Base-by-base conservation (phyloP, 2,888 invertebrate species). In the Platycheirus albimanus region DNA sequence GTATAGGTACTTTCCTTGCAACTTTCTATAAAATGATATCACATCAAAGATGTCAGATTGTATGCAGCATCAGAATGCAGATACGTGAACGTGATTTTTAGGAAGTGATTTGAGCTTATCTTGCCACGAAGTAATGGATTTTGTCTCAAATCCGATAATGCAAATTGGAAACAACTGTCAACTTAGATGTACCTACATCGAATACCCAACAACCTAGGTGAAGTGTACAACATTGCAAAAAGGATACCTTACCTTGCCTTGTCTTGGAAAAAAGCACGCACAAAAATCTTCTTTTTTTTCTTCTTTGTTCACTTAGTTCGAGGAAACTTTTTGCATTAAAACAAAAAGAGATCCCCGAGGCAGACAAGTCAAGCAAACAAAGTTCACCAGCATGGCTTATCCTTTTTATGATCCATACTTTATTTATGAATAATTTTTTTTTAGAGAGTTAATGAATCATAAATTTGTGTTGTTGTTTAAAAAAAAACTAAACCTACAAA, bases 131-230 rank as follows among this genome's bases (percentile, higher is more conserved):
- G 10, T 13, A 66, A 43, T 78, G 52, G 71, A 61, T 72, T 72
- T 66, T 52, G 30, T 19, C 24, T 51, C 43, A 61, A 52, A 56
- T 67, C 24, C 52, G 61, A 69, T 67, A 66, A 75, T 75, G 66
- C 66, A 75, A 67, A 75, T 76, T 30, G 43, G 30, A 67, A 49
- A 41, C 41, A 63, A 41, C 38, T 64, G 54, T 54, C 63, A 64
- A 58, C 13, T 20, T 2, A 17, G 7, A n/a, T n/a, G n/a, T n/a
- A n/a, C 7, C 7, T 2, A 47, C 20, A n/a, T 20, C 20, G 20
- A 19, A 36, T 36, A 36, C 36, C 36, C 24, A 24, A 3, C 24
- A 4, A 3, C 24, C 3, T 33, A 33, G 5, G 8, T 33, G 30
- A 4, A 24, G 24, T 24, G 24, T 5, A 24, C 30, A 41, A 13